Evolutionary conservation across 2,888 invertebrate genomes (phyloP).

Genomic region (Eurytoma californica): DNA sequence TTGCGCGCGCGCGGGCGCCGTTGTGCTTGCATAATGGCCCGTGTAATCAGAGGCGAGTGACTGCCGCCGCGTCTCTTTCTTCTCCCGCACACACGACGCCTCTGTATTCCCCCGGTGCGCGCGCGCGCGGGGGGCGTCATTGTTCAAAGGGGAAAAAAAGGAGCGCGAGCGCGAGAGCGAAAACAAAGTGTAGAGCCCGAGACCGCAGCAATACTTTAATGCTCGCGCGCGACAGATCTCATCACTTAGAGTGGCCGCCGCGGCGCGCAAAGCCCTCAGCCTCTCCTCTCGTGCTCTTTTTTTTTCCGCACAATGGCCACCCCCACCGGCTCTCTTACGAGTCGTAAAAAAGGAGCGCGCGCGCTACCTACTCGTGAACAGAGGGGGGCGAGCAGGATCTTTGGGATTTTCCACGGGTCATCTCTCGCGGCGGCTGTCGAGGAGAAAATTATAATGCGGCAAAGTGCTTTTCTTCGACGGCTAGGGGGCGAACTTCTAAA

Average conservation of each 20-base stretch:
- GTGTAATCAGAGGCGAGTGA: constrained; percentile 74
- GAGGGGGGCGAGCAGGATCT: neutral
- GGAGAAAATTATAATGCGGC: constrained; percentile 40
- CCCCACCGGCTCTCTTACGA: too few species aligned
- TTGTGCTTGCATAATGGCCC: constrained; percentile 74
- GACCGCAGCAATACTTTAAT: constrained; percentile 69
- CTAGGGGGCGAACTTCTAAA: constrained; percentile 32
- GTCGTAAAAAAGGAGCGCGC: neutral
- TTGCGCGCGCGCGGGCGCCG: constrained; percentile 60
- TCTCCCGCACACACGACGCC: constrained; percentile 13
- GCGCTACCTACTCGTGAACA: neutral
- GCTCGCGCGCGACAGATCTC: constrained; percentile 67
- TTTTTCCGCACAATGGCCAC: constrained; percentile 2
- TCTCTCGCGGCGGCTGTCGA: constrained; percentile 1
- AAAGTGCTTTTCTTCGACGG: constrained; percentile 22
- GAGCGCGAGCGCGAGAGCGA: constrained; percentile 22
- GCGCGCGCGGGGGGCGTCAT: constrained; percentile 4
- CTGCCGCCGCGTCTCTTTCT: constrained; percentile 60
- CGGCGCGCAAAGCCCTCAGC: neutral
- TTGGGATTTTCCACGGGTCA: constrained; percentile 33
- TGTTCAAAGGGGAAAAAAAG: constrained; percentile 30
- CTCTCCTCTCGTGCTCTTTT: too few species aligned
- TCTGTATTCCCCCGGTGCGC: neutral
- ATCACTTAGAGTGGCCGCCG: constrained; percentile 71
- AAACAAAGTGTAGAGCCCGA: constrained; percentile 38